These are phyloP conservation scores for Dendroctonus ponderosae DNA, from an alignment of 1,140 invertebrate species.

Conservation along the genomic window DNA sequence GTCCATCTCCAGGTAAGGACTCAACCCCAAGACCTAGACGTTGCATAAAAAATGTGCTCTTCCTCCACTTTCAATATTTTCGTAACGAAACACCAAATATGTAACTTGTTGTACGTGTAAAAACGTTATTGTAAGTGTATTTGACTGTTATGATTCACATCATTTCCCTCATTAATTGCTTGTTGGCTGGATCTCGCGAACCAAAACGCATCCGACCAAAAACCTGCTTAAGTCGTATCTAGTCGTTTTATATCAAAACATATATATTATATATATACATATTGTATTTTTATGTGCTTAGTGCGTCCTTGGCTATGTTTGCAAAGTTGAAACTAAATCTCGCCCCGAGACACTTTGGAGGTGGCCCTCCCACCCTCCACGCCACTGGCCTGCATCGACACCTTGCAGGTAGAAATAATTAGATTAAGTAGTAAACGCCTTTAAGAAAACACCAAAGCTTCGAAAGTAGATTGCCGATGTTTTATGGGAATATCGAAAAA, in stretches of 20 bases:
- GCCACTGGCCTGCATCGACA: neutral
- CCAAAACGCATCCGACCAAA: constrained; percentile 47
- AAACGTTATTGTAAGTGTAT: constrained; percentile 39
- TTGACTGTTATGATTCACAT: constrained; percentile 48
- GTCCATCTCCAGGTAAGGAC: neutral
- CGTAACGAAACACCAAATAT: constrained; percentile 46
- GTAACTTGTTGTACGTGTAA: constrained; percentile 42
- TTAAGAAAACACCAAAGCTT: constrained; percentile 18
- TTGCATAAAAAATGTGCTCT: constrained; percentile 36
- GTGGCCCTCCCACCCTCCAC: too few species aligned
- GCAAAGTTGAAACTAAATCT: constrained; percentile 2
- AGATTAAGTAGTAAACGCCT: constrained; percentile 16
- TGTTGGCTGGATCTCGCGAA: constrained; percentile 50
- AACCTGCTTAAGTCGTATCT: constrained; percentile 47
- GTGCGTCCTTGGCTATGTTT: constrained; percentile 42
- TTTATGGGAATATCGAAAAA: neutral
- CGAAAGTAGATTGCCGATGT: neutral
- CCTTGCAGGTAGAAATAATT: neutral
- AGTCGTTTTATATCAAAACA: constrained; percentile 49
- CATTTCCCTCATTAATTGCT: constrained; percentile 43
- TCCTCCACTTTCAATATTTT: constrained; percentile 39
- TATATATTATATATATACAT: constrained; percentile 33
- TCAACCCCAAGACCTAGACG: constrained; percentile 2
- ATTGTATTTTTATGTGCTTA: constrained; percentile 50
- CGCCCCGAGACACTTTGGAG: neutral